Conservation (phyloP, 35 echinoderm and acorn worm species). For the Ptychodera flava region DNA sequence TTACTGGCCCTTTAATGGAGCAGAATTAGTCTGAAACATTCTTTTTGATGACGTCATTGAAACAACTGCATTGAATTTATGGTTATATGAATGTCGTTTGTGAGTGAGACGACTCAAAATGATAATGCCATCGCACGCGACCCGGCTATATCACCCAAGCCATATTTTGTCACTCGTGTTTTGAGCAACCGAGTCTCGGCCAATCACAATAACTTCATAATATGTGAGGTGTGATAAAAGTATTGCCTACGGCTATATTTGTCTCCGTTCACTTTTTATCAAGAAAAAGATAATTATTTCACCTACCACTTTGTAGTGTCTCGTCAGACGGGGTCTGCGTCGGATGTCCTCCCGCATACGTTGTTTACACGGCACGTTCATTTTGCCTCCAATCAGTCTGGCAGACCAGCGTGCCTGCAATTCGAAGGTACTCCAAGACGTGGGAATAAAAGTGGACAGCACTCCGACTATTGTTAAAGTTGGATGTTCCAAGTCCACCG, state of each 20-base stretch:
- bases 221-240: background rate
- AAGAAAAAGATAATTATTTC: slow-evolving; percentile 12
- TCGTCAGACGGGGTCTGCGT: background rate
- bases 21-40: no score
- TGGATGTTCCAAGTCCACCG: slow-evolving; percentile 17
- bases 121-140: no score
- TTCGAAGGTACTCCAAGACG: slow-evolving; percentile 10
- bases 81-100: no score
- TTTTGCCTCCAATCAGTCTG: slow-evolving; percentile 23
- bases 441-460: slow-evolving; percentile 6
- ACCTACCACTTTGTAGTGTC: slow-evolving; percentile 1
- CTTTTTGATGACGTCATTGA: no score
- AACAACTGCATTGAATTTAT: no score
- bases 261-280: background rate
- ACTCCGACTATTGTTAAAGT: slow-evolving; percentile 30
- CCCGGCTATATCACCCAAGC: no score
- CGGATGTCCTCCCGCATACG: slow-evolving; percentile 28
- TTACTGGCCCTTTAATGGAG: no score
- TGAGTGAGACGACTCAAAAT: no score
- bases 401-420: slow-evolving; percentile 36
- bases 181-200: no score
- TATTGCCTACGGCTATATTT: background rate
- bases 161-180: no score
- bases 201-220: no score
- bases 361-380: slow-evolving; percentile 5